Base-by-base conservation (phyloP, 2,113 vertebrate genomes). In the Xyliphius kryptos region DNA sequence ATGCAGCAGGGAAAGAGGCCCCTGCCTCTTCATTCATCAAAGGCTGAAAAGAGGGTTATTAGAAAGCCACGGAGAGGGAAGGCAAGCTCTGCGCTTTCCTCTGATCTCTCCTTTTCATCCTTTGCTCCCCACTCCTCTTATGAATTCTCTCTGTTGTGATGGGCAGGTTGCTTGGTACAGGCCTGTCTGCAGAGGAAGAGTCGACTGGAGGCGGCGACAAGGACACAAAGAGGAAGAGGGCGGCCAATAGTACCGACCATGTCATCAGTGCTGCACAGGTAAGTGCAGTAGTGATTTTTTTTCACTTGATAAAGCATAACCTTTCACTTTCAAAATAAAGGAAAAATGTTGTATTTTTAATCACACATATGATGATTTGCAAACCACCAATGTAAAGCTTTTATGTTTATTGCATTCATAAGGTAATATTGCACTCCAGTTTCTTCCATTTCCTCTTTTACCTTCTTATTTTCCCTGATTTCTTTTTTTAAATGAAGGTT, bases 121-220 rank as follows among this genome's bases (percentile, higher is more conserved):
- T 57, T 55, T 53, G 57, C 56, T 68, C 61, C 14, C 2, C 16
- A 0, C 57, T 0, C 0, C 71, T 65, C 71, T 77, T 74, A 17
- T 6, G 58, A 1, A 1, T 9, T 36, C 66, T 56, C 66, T 55
- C 21, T n/a, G 5, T 61, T 54, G 36, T 74, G 71, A 67, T 56
- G 72, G 65, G 52, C 71, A 92, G 91, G 83, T 77, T 85, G 0
- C 76, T 89, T 70, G 85, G 82, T 74, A 80, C 81, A 75, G 87
- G 87, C 72, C 83, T 91, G 72, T 89, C 88, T n/a, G 61, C 26
- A 8, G 66, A 70, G 0, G 80, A 88, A 0, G 89, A 90, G 64
- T 73, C 90, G 52, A 72, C 74, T 12, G 77, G 76, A 0, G 83
- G 81, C 1, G 72, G 79, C 0, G 85, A 86, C 52, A 66, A 61